phyloP scores from a whole-genome alignment of 2,113 vertebrate genomes.

The Galeopterus variegatus region DNA sequence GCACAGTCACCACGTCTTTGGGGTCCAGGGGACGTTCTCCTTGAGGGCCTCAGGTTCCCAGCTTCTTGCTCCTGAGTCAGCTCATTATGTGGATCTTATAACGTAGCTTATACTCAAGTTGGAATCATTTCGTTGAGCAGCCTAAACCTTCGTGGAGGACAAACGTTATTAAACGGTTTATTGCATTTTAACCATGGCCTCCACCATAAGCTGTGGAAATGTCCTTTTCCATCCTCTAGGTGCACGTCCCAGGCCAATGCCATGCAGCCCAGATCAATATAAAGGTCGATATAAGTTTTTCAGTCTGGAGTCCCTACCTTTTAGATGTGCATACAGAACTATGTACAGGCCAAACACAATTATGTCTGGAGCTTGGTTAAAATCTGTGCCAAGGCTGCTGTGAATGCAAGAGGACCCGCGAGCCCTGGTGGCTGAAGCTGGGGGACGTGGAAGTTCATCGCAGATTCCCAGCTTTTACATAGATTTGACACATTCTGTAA shows the following conservation, averaged over 20 bases:
- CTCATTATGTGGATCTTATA: slow-evolving; percentile 9
- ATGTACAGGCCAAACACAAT: slow-evolving; percentile 22
- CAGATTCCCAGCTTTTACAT: not conserved
- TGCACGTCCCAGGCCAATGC: not conserved
- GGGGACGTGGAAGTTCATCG: not conserved
- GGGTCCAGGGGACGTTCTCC: not conserved
- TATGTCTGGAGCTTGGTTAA: not conserved
- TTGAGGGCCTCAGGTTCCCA: not conserved
- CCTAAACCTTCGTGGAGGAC: not conserved
- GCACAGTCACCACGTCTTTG: not conserved
- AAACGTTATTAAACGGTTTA: not conserved
- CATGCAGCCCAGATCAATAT: not conserved
- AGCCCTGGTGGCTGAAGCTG: not conserved
- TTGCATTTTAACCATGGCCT: not conserved
- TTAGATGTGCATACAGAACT: not conserved
- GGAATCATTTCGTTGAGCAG: slow-evolving; percentile 53
- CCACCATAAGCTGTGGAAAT: not conserved
- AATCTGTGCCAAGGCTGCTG: not conserved
- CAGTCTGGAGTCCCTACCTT: not conserved
- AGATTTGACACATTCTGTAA: not conserved
- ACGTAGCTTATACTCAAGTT: not conserved
- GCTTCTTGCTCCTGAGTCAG: slow-evolving; percentile 2
- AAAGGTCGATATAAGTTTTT: not conserved
- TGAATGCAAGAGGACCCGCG: not conserved
- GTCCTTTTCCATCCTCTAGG: not conserved